Conservation (phyloP, 2,113 vertebrate species). For the Narcine bancroftii region DNA sequence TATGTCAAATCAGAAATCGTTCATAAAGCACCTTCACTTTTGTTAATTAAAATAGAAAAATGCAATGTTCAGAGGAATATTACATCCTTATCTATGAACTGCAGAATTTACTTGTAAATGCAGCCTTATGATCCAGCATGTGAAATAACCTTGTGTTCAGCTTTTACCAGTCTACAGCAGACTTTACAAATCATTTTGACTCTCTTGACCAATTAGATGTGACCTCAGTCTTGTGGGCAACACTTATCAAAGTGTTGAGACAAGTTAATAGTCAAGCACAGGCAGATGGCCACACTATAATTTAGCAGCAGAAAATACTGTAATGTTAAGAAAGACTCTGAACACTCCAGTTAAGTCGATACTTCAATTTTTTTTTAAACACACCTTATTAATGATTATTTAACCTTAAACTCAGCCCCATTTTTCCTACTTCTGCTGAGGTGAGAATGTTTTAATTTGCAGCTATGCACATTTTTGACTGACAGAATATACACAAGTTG, state of each 20-base stretch:
- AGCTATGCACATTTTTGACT: background rate
- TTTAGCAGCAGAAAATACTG: background rate
- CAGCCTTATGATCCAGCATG: background rate
- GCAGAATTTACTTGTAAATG: background rate
- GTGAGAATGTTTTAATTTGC: background rate
- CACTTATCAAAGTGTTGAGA: background rate
- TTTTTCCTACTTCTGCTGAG: background rate
- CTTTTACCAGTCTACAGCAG: slow-evolving; percentile 3
- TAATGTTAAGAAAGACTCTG: background rate
- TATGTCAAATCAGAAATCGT: background rate
- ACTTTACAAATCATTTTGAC: slow-evolving; percentile 28
- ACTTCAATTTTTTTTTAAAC: background rate
- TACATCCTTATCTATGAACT: slow-evolving; percentile 7
- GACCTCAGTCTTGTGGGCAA: background rate
- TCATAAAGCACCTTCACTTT: background rate
- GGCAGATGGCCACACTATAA: background rate
- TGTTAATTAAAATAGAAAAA: slow-evolving; percentile 5
- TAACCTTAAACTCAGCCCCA: background rate
- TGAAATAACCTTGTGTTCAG: slow-evolving; percentile 14
- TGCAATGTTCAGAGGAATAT: background rate
- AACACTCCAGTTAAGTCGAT: background rate
- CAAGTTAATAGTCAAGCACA: background rate
- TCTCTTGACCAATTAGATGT: slow-evolving; percentile 3
- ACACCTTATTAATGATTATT: background rate
- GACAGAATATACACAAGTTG: background rate